Base-by-base conservation (phyloP, 2,888 invertebrate genomes). In the Xiphydria camelus region DNA sequence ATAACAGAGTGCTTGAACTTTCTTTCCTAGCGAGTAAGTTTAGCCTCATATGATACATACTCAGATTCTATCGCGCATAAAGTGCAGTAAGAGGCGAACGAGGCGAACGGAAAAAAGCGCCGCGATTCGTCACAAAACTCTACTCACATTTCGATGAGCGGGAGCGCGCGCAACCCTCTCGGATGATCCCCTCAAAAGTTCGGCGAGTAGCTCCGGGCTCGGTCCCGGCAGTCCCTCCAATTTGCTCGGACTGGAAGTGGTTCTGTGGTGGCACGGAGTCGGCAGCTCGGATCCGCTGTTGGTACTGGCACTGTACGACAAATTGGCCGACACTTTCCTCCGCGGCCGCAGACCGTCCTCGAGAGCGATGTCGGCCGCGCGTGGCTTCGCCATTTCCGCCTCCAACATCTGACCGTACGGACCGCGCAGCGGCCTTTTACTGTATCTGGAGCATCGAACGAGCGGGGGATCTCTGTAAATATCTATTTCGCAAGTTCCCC, bases 401-500 rank as follows among this genome's bases (percentile, higher is more conserved):
- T 89, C 88, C 18, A 89, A 75, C 88, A 89, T 88, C 70, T 88
- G 88, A 0, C 88, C 88, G 60, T 88, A 88, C 0, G 89, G 89
- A 1, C 89, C 88, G 10, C 89, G 79, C 4, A 88, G 75, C 0
- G 88, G 88, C 15, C 88, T 78, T 65, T 88, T 92, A 14, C 88
- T 87, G 61, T 86, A 89, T 22, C 89, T 82, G 47, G 25, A 60
- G 55, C 53, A 70, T 70, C 25, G 59, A 56, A n/a, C 20, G 21
- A 19, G 72, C 51, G 18, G 75, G 74, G 52, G 74, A 75, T 10
- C 4, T 2, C 31, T 21, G 12, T 5, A 26, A 17, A 31, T 43
- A 14, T 7, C n/a, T n/a, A n/a, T n/a, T n/a, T n/a, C n/a, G n/a
- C n/a, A n/a, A n/a, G n/a, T n/a, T n/a, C n/a, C n/a, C n/a, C n/a